These are phyloP conservation scores for Bradypus variegatus DNA, from an alignment of 2,797 vertebrate genomes.

Conservation along the genomic window DNA sequence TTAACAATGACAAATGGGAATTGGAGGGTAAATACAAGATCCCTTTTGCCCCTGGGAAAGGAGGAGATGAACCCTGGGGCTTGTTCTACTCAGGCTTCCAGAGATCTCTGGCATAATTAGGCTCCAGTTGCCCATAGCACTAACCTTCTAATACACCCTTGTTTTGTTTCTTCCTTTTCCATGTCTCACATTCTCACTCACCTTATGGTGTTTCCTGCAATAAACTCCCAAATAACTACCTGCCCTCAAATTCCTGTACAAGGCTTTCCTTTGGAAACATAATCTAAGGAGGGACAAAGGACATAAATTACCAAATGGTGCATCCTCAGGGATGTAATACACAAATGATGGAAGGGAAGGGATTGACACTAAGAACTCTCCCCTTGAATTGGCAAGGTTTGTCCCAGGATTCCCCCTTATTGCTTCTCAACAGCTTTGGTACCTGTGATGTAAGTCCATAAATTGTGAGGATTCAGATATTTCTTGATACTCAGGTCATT, in stretches of 20 bases:
- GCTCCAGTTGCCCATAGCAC: too few species aligned
- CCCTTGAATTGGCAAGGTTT: not conserved
- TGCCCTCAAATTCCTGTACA: not conserved
- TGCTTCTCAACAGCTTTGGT: not conserved
- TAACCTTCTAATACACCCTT: not conserved
- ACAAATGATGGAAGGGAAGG: not conserved
- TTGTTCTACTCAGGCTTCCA: too few species aligned
- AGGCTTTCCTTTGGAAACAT: not conserved
- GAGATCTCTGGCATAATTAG: too few species aligned
- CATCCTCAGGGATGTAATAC: not conserved
- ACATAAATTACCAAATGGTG: not conserved
- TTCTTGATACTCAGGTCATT: not conserved
- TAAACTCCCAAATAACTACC: not conserved
- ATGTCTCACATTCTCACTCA: not conserved
- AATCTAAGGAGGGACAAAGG: not conserved
- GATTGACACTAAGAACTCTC: not conserved
- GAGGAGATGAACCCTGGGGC: too few species aligned
- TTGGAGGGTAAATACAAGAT: too few species aligned
- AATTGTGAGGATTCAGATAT: not conserved
- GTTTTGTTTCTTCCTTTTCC: not conserved
- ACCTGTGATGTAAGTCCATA: not conserved
- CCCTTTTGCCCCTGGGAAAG: too few species aligned
- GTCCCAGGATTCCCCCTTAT: not conserved
- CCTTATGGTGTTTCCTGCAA: not conserved
- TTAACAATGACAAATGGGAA: too few species aligned